Conservation (phyloP, 2,113 vertebrate species). For the Coptodon rendalli region DNA sequence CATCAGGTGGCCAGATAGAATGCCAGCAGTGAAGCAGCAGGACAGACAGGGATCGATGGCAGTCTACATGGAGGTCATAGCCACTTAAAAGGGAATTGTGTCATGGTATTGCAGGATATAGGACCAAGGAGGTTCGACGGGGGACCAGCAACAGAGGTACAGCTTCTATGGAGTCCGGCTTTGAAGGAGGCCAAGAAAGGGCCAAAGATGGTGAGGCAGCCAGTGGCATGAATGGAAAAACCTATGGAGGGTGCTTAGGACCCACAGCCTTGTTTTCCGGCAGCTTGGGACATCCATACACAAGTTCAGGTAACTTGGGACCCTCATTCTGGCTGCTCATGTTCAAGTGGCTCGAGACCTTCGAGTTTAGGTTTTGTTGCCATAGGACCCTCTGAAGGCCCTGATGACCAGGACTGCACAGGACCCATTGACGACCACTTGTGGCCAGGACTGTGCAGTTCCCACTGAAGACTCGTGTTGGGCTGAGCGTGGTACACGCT, state of each 20-base stretch:
- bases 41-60: neutral
- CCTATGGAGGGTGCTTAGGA: neutral
- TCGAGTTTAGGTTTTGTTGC: neutral
- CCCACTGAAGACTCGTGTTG: neutral
- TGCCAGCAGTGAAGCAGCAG: neutral
- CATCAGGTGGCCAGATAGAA: neutral
- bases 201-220: neutral
- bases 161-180: neutral
- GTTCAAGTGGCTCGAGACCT: neutral
- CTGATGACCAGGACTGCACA: neutral
- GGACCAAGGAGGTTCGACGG: neutral
- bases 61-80: neutral
- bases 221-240: neutral
- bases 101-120: neutral
- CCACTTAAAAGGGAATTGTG: neutral
- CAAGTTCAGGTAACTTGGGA: neutral
- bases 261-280: neutral
- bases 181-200: neutral
- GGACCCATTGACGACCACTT: neutral
- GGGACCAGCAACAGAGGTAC: neutral
- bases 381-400: neutral
- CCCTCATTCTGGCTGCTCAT: neutral
- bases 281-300: rapidly evolving
- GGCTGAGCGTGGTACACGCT: neutral
- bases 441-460: neutral